Evolutionary conservation across 2,888 invertebrate species (phyloP).

Genomic region (Eupsilia transversa): DNA sequence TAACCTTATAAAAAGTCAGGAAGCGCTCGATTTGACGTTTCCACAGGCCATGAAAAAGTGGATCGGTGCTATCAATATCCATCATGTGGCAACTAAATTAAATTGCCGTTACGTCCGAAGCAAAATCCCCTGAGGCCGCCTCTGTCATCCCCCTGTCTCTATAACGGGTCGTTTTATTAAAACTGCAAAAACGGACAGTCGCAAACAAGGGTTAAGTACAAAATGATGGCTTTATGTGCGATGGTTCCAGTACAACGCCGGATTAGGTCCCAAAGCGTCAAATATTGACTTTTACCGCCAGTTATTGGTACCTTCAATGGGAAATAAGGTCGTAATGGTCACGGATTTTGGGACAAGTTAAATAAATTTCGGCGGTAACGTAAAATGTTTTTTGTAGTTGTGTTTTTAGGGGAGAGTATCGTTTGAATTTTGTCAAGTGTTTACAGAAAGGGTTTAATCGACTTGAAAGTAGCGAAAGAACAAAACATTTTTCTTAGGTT

Average conservation of each 20-base stretch:
- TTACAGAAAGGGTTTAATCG: constrained; percentile 27
- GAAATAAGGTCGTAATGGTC: constrained; percentile 59
- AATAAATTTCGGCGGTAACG: constrained; percentile 38
- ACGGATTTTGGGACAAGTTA: constrained; percentile 54
- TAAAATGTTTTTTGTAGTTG: constrained; percentile 37
- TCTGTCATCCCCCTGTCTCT: constrained; percentile 71
- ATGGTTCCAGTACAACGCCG: constrained; percentile 53
- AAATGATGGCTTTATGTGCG: constrained; percentile 73
- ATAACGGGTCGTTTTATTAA: constrained; percentile 75
- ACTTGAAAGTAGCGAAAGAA: not conserved
- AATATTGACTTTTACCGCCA: constrained; percentile 68
- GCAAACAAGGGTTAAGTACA: constrained; percentile 75
- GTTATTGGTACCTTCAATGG: constrained; percentile 65
- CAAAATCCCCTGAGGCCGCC: constrained; percentile 64
- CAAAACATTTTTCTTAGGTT: constrained; percentile 4
- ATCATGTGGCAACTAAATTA: constrained; percentile 72
- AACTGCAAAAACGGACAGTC: constrained; percentile 76
- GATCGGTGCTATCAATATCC: constrained; percentile 72
- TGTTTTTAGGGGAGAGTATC: constrained; percentile 10
- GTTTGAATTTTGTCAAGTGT: constrained; percentile 13
- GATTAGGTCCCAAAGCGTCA: constrained; percentile 64
- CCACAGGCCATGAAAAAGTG: constrained; percentile 68
- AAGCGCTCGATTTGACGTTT: constrained; percentile 64
- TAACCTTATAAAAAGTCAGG: constrained; percentile 60
- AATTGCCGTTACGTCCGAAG: constrained; percentile 66